phyloP scores from a whole-genome alignment of 2,113 vertebrate species.

The Numenius arquata region DNA sequence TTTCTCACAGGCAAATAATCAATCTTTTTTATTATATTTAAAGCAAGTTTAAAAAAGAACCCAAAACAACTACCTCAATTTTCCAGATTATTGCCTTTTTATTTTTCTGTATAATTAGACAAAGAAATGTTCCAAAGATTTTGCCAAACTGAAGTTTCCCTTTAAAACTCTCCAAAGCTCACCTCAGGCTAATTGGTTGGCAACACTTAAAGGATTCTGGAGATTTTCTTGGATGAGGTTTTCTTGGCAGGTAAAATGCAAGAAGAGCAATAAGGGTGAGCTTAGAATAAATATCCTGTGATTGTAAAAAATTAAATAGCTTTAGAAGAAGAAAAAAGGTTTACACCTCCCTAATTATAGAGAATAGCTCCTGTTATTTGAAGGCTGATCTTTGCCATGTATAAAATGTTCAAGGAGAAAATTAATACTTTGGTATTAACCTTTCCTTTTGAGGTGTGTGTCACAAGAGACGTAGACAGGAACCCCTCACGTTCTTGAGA shows the following conservation, averaged over 20 bases:
- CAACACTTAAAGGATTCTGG: background rate
- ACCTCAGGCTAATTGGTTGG: conserved; percentile 8
- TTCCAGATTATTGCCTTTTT: background rate
- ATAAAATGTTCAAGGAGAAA: background rate
- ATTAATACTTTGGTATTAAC: background rate
- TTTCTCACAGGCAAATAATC: background rate
- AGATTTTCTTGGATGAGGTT: background rate
- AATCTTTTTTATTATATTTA: background rate
- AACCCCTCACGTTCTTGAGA: background rate
- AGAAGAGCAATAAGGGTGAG: background rate
- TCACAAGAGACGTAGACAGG: background rate
- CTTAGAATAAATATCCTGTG: background rate
- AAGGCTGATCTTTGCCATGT: background rate
- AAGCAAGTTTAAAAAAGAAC: background rate
- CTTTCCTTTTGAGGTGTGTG: background rate
- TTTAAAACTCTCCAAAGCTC: background rate
- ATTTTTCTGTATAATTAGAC: background rate
- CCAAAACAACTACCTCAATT: background rate
- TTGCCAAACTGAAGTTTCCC: background rate
- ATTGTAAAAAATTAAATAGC: background rate
- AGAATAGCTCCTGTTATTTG: background rate
- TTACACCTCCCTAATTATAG: background rate
- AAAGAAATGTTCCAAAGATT: background rate
- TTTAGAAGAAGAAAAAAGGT: background rate
- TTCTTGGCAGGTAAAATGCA: background rate